Evolutionary conservation across 1,140 invertebrate genomes (phyloP), one percentile per base, ranked within the genome.

Genomic region (Drosophila auraria): DNA sequence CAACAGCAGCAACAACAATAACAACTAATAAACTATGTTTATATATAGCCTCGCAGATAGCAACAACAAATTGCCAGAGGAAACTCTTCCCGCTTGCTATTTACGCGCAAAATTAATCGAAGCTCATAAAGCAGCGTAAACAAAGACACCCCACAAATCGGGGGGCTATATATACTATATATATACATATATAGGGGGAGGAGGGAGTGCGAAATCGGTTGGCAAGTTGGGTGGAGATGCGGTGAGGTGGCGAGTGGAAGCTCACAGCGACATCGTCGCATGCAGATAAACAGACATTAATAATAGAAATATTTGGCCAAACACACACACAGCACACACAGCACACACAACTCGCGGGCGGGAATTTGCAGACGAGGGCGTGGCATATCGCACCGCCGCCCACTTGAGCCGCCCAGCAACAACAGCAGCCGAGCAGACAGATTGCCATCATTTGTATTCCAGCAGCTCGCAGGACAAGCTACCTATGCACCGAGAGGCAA

Each of bases 201-300:
- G 12, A 20, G 49, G 1, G 38, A 15, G 25, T 36, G 25, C 9
- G 27, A n/a, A 44, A 25, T 38, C 33, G 53, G 15, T 3, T 45
- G 27, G 62, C 15, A n/a, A 33, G 20, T 23, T 23, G 20, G 53
- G 27, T 45, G 15, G 36, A 9, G 36, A 30, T 5, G 27, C 6
- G 27, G 27, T 6, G 27, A 30, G 53, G 23, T 45, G 17, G 36
- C 11, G 36, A 23, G 57, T 51, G 45, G 57, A 30, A 27, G 64
- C 53, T 69, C 42, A 11, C 66, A 71, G 72, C 72, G 72, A 87
- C 83, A 80, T 78, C 84, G 84, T 83, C 78, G 84, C 86, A 89
- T 87, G 77, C 81, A 78, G 84, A 87, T 89, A 87, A 89, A 89
- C 84, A 87, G 84, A 73, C 84, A 87, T 87, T 87, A 89, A 87